Percentiles rank a stretch among this genome's conserved stretches.
Evolutionary conservation across 1,140 invertebrate genomes (phyloP).

Genomic region (Leptopilina boulardi): DNA sequence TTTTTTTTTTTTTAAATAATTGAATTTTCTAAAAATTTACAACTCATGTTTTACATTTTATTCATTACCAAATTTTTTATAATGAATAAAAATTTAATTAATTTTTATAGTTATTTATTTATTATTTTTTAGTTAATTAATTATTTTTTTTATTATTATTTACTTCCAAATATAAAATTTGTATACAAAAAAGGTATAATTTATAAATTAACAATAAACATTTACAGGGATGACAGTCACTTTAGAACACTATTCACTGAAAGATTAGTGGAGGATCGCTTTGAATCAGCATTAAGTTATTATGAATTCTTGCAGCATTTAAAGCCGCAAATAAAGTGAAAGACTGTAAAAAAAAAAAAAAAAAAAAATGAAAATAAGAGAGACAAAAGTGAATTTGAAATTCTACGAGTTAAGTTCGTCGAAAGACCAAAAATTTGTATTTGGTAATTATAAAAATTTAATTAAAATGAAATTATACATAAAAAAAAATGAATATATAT

Average conservation of each 20-base stretch:
- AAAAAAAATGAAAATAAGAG: too few relatives aligned
- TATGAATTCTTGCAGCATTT: slow-evolving; percentile 99
- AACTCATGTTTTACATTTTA: too few relatives aligned
- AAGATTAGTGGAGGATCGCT: slow-evolving; percentile 94
- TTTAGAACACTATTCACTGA: slow-evolving; percentile 89
- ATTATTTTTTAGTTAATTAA: too few relatives aligned
- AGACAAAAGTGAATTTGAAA: not conserved
- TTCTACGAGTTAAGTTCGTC: slow-evolving; percentile 36
- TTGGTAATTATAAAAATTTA: not conserved
- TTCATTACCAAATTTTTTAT: too few relatives aligned
- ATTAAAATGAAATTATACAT: not conserved
- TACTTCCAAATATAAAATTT: too few relatives aligned
- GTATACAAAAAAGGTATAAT: slow-evolving; percentile 69
- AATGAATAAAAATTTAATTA: too few relatives aligned
- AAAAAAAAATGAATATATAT: slow-evolving; percentile 39
- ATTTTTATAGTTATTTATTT: too few relatives aligned
- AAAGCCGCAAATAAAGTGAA: slow-evolving; percentile 92
- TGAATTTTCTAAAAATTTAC: too few relatives aligned
- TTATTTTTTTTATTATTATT: too few relatives aligned
- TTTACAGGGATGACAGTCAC: slow-evolving; percentile 91
- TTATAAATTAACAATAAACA: slow-evolving; percentile 42
- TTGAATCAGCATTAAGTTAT: slow-evolving; percentile 95
- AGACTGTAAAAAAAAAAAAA: slow-evolving; percentile 44
- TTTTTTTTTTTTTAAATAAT: too few relatives aligned
- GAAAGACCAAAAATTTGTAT: slow-evolving; percentile 15